Base-by-base conservation (phyloP, 2,113 vertebrate genomes). In the Varanus salvator region DNA sequence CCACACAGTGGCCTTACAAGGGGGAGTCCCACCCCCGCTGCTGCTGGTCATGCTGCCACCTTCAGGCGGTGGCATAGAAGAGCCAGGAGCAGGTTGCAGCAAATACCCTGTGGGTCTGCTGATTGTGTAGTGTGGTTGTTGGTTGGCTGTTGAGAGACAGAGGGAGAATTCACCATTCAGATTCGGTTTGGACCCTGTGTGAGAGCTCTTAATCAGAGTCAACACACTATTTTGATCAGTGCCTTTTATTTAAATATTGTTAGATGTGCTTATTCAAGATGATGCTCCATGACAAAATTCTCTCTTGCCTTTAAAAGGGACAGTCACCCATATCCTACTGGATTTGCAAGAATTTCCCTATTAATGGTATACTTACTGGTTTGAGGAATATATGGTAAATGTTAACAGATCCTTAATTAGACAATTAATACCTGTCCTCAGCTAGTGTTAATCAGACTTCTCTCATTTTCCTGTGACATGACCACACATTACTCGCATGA, bases 401-500 rank as follows among this genome's bases (percentile, higher is more conserved):
- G n/a, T 34, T 89, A 86, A 34, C 25, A 74, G 11, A 29, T 52
- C 1, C 86, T 38, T 68, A n/a, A 44, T 27, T 72, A 87, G 12
- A 44, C 38, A 44, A 44, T 44, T 44, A 44, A 44, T 44, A 44
- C 2, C 38, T 44, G 38, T 44, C 38, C 38, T 54, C 83, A 25
- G 27, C 82, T 38, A 0, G 23, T 50, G 2, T 89, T 90, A 86
- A 75, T 89, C 84, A 90, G 21, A 83, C 8, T 89, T 84, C 31
- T 50, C 78, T 34, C 91, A 34, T 60, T 54, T 17, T 52, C 11
- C 93, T 78, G 83, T 38, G 82, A 78, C 80, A 50, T 66, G 48
- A 60, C 86, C 92, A 92, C 0, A 87, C 92, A 95, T 86, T 80
- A 34, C 52, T 87, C 80, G 48, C 94, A 91, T 81, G 88, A 91